A percentile compares a stretch with the other conserved stretches of the same genome.
Evolutionary conservation across 92 coral and sea anemone species (phyloP).

Genomic region (Ricordea florida): DNA sequence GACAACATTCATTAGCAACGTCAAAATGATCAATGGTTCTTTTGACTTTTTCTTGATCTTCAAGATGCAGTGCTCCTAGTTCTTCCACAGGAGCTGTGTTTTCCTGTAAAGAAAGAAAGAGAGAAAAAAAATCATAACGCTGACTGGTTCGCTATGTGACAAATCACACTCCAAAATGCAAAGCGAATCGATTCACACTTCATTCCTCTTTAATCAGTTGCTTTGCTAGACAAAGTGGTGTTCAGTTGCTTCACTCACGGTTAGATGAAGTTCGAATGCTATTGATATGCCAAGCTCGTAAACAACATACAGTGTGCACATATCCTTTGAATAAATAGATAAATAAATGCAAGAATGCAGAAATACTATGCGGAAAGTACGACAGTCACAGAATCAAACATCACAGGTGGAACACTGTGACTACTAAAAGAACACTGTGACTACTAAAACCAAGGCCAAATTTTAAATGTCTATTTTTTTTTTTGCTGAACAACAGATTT

Average conservation of each 20-base stretch:
- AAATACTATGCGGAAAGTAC: conserved; percentile 50
- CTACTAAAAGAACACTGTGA: background rate
- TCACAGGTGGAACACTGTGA: background rate
- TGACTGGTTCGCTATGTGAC: background rate
- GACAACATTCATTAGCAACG: background rate
- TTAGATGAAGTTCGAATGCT: too few species aligned
- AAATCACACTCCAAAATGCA: too few species aligned
- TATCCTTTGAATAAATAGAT: background rate
- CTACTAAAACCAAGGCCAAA: background rate
- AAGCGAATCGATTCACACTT: background rate
- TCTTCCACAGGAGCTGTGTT: background rate
- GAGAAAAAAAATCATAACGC: background rate
- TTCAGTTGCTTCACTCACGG: too few species aligned
- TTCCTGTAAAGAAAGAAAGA: background rate
- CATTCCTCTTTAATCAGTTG: too few species aligned
- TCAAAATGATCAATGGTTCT: background rate
- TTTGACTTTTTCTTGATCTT: background rate
- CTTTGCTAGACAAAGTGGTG: too few species aligned
- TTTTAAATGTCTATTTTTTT: too few species aligned
- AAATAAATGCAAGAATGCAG: conserved; percentile 49
- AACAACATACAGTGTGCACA: too few species aligned
- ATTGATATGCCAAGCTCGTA: too few species aligned
- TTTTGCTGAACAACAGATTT: too few species aligned
- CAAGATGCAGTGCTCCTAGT: background rate
- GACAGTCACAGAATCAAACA: background rate